Evolutionary conservation across 1,140 invertebrate species (phyloP).

Genomic region (Lasaia peninsularis): DNA sequence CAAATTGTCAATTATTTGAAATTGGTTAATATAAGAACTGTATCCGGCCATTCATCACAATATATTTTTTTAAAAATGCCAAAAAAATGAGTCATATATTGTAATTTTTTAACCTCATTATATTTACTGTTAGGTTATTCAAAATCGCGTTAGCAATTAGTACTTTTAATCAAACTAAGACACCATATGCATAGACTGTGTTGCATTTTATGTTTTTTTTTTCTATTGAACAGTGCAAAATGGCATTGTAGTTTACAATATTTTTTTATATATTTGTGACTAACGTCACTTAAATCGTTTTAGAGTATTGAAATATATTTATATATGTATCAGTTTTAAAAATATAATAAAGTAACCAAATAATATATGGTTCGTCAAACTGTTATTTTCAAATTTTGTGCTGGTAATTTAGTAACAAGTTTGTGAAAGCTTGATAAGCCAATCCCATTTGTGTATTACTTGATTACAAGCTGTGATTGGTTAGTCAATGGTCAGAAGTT

Average conservation of each 20-base stretch:
- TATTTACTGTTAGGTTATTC: slow-evolving; percentile 54
- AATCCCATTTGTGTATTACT: neutral
- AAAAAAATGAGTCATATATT: slow-evolving; percentile 61
- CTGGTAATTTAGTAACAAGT: neutral
- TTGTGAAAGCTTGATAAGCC: neutral
- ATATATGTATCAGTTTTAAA: slow-evolving; percentile 16
- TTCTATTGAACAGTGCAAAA: slow-evolving; percentile 34
- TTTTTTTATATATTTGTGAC: slow-evolving; percentile 26
- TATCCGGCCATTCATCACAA: slow-evolving; percentile 48
- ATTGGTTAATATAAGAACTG: slow-evolving; percentile 26
- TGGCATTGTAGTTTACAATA: slow-evolving; percentile 23
- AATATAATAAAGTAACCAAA: slow-evolving; percentile 20
- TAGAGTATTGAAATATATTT: slow-evolving; percentile 10
- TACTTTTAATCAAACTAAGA: slow-evolving; percentile 47
- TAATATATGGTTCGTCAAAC: slow-evolving; percentile 10
- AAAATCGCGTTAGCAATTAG: slow-evolving; percentile 59
- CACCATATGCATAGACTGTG: slow-evolving; percentile 66
- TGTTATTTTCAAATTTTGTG: neutral
- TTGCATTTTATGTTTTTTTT: slow-evolving; percentile 59
- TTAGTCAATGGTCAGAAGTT: neutral
- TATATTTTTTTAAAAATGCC: slow-evolving; percentile 48
- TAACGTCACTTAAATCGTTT: slow-evolving; percentile 16
- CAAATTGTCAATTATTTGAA: slow-evolving; percentile 30
- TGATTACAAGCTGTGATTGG: neutral
- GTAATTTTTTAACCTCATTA: slow-evolving; percentile 61